These are phyloP conservation scores for Acridotheres tristis DNA, from an alignment of 2,797 vertebrate species.

Conservation along the genomic window DNA sequence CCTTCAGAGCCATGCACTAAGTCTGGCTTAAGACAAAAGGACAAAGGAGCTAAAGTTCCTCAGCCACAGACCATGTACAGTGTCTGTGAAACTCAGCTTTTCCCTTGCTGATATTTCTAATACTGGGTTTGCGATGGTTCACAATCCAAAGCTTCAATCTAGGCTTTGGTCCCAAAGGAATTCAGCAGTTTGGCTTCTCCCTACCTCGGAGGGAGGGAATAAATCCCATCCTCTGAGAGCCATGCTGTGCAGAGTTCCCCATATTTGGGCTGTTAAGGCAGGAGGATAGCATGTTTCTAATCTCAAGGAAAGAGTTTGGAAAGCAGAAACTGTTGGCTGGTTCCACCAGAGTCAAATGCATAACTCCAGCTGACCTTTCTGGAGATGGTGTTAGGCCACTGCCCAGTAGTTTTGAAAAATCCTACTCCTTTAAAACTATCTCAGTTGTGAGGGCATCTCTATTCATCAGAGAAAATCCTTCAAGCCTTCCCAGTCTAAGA, in stretches of 20 bases:
- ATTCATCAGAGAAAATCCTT: background rate
- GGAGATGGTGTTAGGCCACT: background rate
- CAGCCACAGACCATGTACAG: background rate
- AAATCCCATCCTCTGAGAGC: background rate
- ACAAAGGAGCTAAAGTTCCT: conserved; percentile 1
- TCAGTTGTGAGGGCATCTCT: background rate
- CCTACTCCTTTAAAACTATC: background rate
- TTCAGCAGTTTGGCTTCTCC: background rate
- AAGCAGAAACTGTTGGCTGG: background rate
- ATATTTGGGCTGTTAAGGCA: background rate
- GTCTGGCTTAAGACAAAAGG: background rate
- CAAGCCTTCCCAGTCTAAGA: background rate
- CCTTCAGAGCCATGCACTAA: background rate
- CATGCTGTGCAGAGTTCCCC: background rate
- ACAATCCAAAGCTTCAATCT: background rate
- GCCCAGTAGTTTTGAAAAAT: background rate
- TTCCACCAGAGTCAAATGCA: background rate
- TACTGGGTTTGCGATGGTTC: background rate
- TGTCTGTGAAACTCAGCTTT: background rate
- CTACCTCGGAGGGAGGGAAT: background rate
- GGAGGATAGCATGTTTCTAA: background rate
- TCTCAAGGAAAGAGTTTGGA: background rate
- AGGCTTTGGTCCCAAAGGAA: background rate
- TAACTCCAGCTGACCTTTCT: background rate
- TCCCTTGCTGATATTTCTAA: background rate